A percentile compares a stretch with the other conserved stretches of the same genome.
Conservation (phyloP, 2,888 invertebrate species). For the Aphelenchoides bicaudatus region DNA sequence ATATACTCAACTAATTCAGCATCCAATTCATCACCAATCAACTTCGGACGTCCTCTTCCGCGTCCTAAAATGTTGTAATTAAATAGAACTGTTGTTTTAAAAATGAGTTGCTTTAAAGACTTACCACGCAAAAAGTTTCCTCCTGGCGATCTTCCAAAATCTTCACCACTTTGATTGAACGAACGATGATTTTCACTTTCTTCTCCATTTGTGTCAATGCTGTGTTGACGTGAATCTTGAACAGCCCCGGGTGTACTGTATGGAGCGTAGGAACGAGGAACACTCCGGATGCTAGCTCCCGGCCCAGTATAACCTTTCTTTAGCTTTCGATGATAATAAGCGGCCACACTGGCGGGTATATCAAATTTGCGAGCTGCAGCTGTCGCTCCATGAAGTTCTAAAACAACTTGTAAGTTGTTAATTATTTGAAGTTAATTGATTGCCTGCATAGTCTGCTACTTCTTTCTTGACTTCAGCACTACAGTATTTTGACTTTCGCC, state of each 20-base stretch:
- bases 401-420: too few relatives aligned
- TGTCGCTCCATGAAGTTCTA: constrained; percentile 35
- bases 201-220: not conserved
- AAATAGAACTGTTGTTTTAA: constrained; percentile 25
- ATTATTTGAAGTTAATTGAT: too few relatives aligned
- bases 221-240: not conserved
- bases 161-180: constrained; percentile 6
- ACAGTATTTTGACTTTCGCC: constrained; percentile 49
- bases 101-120: not conserved
- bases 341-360: constrained; percentile 39
- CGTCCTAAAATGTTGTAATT: too few relatives aligned
- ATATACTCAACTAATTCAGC: constrained; percentile 58
- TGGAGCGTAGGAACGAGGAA: too few relatives aligned
- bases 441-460: constrained; percentile 45
- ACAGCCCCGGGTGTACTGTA: too few relatives aligned
- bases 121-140: constrained; percentile 9
- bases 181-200: not conserved
- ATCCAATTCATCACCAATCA: constrained; percentile 59
- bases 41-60: constrained; percentile 57
- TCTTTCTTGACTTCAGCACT: constrained; percentile 39
- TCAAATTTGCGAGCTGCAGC: constrained; percentile 41
- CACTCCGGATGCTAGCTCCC: not conserved
- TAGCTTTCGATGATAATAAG: constrained; percentile 39
- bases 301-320: not conserved
- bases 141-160: constrained; percentile 18